A percentile compares a stretch with the other conserved stretches of the same genome.
Conservation (phyloP, 1,140 invertebrate genomes). For the Lepidotrigona ventralis region DNA sequence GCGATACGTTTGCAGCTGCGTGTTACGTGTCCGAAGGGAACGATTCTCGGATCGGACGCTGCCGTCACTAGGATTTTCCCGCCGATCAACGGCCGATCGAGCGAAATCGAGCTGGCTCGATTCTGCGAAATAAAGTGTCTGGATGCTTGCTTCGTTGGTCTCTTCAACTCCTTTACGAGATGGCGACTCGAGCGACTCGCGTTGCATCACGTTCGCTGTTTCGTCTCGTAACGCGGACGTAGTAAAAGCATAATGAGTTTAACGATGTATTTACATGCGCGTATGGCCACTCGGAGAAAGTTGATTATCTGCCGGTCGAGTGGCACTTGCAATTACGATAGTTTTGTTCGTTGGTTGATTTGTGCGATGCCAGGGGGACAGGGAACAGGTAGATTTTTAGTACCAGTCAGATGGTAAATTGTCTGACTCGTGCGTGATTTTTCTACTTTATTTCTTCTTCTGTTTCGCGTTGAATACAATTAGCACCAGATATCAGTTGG, state of each 20-base stretch:
- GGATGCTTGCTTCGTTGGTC: background rate
- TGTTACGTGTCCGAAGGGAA: background rate
- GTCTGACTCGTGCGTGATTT: background rate
- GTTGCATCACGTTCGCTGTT: background rate
- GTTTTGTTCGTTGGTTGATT: background rate
- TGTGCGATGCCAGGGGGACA: no score
- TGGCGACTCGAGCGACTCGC: background rate
- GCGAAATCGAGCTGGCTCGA: background rate
- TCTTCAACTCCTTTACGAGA: background rate
- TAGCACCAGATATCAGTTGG: no score
- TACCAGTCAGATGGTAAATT: background rate
- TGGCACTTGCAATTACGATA: background rate
- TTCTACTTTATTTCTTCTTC: background rate
- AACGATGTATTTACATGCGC: background rate
- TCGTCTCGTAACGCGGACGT: background rate
- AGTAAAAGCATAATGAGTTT: background rate
- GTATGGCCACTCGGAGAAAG: background rate
- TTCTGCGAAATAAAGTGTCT: background rate
- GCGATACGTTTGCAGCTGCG: slow-evolving; percentile 3
- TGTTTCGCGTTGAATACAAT: no score
- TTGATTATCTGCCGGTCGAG: background rate
- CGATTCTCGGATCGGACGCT: slow-evolving; percentile 3
- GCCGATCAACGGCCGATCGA: background rate
- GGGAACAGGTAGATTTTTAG: background rate
- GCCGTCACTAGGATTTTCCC: background rate